Evolutionary conservation across 2,888 invertebrate genomes (phyloP), one percentile per base, ranked within the genome.

Genomic region (Mythimna loreyi): DNA sequence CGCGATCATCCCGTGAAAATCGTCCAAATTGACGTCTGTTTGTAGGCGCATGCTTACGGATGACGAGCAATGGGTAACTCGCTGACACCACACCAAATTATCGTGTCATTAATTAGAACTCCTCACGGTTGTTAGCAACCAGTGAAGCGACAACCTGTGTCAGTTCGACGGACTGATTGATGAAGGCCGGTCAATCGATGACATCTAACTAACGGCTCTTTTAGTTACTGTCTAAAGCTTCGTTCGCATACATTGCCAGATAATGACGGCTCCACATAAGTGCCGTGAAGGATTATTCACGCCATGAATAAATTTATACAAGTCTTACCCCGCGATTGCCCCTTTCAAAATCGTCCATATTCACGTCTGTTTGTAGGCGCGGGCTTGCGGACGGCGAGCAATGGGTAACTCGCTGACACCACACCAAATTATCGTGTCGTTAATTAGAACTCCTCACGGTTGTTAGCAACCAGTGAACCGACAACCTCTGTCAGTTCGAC

Each of bases 141-240:
- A 60, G 59, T 62, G 80, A 65, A 80, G 72, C 80, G 78, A 63
- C 59, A 75, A 64, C 64, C 72, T 72, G 72, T 78, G 80, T 78
- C 80, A 66, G 67, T 64, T 65, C 8, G 28, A 36, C 45, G 40
- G 28, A 52, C 30, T 78, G 78, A 78, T 78, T 78, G 78, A 78
- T 75, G 78, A 79, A 50, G 60, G 66, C 47, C 21, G 76, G 80
- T 66, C 80, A 75, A 75, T 72, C 75, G 64, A 75, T 75, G 78
- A 71, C 71, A 53, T 23, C 52, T 57, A 63, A 72, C 80, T 72
- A 72, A 72, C 80, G 52, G 78, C 59, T 63, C 67, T 67, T 63
- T 67, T 57, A 67, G 50, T 33, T 19, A 60, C 36, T 25, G 36
- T 62, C 25, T 71, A 30, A 60, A 50, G 43, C 28, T 59, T 47